phyloP scores from a whole-genome alignment of 1,140 invertebrate genomes.

The Caenorhabditis briggsae region DNA sequence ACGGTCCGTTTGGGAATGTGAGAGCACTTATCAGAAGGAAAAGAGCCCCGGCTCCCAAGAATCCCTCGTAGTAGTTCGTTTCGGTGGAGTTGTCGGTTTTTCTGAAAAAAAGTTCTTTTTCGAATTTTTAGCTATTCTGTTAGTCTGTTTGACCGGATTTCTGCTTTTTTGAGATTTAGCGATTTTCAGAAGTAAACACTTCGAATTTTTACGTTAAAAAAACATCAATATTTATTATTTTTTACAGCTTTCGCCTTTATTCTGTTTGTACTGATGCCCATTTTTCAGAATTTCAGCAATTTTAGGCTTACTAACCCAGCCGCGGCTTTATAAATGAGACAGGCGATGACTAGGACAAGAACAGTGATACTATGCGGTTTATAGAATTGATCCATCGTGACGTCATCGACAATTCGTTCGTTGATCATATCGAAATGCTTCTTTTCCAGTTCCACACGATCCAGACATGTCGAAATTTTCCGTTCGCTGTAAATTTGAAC shows the following conservation, averaged over 20 bases:
- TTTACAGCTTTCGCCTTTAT: too few relatives aligned
- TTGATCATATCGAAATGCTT: constrained; percentile 80
- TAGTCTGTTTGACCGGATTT: neutral
- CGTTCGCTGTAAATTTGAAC: neutral
- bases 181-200: too few relatives aligned
- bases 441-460: constrained; percentile 34
- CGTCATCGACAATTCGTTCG: constrained; percentile 94
- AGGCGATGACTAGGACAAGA: constrained; percentile 81
- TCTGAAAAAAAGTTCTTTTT: constrained; percentile 77
- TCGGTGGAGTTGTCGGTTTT: constrained; percentile 88
- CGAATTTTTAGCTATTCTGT: neutral
- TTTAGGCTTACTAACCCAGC: constrained; percentile 44
- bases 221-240: too few relatives aligned
- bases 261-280: too few relatives aligned
- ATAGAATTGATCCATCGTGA: constrained; percentile 96
- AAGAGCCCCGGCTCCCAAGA: constrained; percentile 92
- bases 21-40: constrained; percentile 95
- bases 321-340: constrained; percentile 62
- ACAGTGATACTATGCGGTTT: constrained; percentile 96
- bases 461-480: neutral
- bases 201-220: too few relatives aligned
- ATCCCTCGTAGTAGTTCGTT: constrained; percentile 92
- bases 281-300: constrained; percentile 17
- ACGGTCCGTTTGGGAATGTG: constrained; percentile 98
- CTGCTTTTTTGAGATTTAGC: too few relatives aligned